Percentiles rank a stretch among this genome's conserved stretches.
Conservation (phyloP, 92 coral and sea anemone genomes). For the Pocillopora grandis region DNA sequence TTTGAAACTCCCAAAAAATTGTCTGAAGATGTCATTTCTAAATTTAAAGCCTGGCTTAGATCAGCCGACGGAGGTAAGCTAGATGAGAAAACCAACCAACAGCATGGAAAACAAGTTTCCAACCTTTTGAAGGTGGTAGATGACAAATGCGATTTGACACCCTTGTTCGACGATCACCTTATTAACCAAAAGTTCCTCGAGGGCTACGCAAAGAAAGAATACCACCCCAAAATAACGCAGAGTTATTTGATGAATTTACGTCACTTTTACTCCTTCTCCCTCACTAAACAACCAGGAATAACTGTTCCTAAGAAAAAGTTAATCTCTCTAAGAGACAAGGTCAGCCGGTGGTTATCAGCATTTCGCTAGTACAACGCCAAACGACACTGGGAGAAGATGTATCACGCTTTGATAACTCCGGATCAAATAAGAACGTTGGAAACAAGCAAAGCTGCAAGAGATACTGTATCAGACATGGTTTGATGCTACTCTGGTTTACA, state of each 20-base stretch:
- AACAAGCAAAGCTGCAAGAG: no score
- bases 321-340: constrained; percentile 2
- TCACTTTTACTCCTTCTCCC: constrained; percentile 37
- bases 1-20: no score
- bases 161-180: constrained; percentile 19
- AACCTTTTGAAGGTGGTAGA: not conserved
- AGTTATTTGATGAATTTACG: constrained; percentile 63
- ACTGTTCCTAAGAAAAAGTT: not conserved
- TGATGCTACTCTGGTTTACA: no score
- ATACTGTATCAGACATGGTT: no score
- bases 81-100: constrained; percentile 25
- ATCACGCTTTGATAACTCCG: no score
- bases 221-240: constrained; percentile 52
- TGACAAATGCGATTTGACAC: not conserved
- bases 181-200: constrained; percentile 26
- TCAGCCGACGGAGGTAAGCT: constrained; percentile 30
- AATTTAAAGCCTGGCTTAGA: constrained; percentile 24
- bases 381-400: no score
- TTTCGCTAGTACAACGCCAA: no score
- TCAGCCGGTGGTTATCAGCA: constrained; percentile 16
- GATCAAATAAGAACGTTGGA: no score
- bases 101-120: constrained; percentile 10
- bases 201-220: constrained; percentile 1
- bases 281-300: not conserved
- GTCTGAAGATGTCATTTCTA: not conserved